phyloP scores from a whole-genome alignment of 2,797 vertebrate genomes.

The Sebastolobus altivelis region DNA sequence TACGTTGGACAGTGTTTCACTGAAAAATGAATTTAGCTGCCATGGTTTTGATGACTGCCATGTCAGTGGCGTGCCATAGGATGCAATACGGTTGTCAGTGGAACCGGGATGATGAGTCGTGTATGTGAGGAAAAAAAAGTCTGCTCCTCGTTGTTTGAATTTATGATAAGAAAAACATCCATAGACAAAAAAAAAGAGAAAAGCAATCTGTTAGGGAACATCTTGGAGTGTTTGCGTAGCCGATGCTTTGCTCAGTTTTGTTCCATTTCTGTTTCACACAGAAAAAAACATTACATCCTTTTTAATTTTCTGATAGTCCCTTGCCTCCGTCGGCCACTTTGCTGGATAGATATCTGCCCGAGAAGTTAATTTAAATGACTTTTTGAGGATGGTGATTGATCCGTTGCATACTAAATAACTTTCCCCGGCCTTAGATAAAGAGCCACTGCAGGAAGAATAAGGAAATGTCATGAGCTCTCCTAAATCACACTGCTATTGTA shows the following conservation, averaged over 20 bases:
- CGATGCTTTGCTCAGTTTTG: slow-evolving; percentile 55
- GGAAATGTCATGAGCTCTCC: slow-evolving; percentile 67
- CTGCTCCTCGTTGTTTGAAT: slow-evolving; percentile 49
- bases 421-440: slow-evolving; percentile 64
- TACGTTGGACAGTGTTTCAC: slow-evolving; percentile 54
- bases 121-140: slow-evolving; percentile 27
- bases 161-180: slow-evolving; percentile 51
- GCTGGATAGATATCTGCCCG: slow-evolving; percentile 75
- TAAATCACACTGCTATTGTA: slow-evolving; percentile 60
- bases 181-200: slow-evolving; percentile 46
- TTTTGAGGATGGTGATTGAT: slow-evolving; percentile 78
- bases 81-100: slow-evolving; percentile 42
- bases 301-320: slow-evolving; percentile 82
- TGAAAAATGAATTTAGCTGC: slow-evolving; percentile 69
- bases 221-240: slow-evolving; percentile 65
- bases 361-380: slow-evolving; percentile 83
- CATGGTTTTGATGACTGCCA: slow-evolving; percentile 46
- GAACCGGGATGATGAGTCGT: slow-evolving; percentile 28
- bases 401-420: slow-evolving; percentile 80
- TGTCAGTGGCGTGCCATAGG: slow-evolving; percentile 45
- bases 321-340: slow-evolving; percentile 71
- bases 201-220: slow-evolving; percentile 63
- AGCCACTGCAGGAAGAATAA: slow-evolving; percentile 61
- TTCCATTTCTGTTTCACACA: slow-evolving; percentile 70
- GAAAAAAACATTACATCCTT: slow-evolving; percentile 62